Conservation (phyloP, 64 coral and sea anemone genomes). For the Catalaphyllia jardinei region DNA sequence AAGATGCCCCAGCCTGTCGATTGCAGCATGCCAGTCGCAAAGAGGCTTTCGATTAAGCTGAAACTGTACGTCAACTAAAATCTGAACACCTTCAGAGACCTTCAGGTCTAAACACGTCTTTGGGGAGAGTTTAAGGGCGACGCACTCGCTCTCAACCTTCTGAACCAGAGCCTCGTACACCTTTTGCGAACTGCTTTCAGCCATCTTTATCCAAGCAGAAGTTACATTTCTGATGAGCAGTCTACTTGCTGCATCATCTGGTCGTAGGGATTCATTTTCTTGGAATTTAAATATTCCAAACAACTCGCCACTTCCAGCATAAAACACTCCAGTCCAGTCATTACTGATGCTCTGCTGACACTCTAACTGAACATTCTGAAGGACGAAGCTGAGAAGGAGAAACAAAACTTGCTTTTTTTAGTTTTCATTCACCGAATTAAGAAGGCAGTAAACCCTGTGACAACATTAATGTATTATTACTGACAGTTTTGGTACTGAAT, state of each 20-base stretch:
- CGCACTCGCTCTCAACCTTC: not conserved
- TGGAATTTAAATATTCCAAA: constrained; percentile 51
- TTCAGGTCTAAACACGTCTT: constrained; percentile 48
- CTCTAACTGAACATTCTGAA: constrained; percentile 2
- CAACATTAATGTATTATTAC: too few species aligned
- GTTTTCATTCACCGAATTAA: not conserved
- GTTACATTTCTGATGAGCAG: constrained; percentile 60
- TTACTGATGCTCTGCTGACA: not conserved
- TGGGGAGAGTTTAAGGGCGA: constrained; percentile 32
- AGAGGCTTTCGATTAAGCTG: constrained; percentile 57
- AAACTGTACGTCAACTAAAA: constrained; percentile 59
- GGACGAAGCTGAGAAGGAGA: constrained; percentile 10
- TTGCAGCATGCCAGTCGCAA: constrained; percentile 67
- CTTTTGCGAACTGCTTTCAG: not conserved
- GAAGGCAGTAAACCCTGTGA: too few species aligned
- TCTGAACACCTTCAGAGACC: not conserved
- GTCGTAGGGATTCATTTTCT: constrained; percentile 6
- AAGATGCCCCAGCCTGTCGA: constrained; percentile 45
- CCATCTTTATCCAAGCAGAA: constrained; percentile 35
- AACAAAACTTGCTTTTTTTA: not conserved
- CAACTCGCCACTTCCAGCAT: constrained; percentile 37
- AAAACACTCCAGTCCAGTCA: constrained; percentile 21
- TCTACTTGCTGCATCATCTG: constrained; percentile 65
- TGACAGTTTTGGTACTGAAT: too few species aligned
- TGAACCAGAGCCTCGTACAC: constrained; percentile 55